Percentiles rank a stretch among this genome's conserved stretches.
Conservation (phyloP, 92 coral and sea anemone genomes). For the Heliopora coerulea region DNA sequence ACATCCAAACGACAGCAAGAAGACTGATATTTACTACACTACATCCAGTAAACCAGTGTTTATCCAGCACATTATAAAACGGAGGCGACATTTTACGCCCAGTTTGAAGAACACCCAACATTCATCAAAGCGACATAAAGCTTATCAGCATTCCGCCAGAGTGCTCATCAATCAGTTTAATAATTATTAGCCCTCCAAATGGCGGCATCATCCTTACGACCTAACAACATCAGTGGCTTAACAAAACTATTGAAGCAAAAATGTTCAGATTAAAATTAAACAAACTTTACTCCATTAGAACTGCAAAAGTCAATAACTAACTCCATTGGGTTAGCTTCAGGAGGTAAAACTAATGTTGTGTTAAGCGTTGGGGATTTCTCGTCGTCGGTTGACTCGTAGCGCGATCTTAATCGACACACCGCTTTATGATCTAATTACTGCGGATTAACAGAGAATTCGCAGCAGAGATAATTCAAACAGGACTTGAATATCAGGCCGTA, state of each 20-base stretch:
- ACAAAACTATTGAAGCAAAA: neutral
- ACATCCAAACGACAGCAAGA: neutral
- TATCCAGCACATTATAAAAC: too few species aligned
- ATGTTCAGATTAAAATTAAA: neutral
- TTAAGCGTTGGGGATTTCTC: neutral
- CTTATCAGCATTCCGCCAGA: constrained; percentile 19
- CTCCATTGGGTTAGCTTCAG: neutral
- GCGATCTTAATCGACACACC: neutral
- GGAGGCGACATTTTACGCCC: neutral
- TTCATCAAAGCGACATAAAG: neutral
- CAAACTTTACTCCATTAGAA: neutral
- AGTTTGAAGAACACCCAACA: constrained; percentile 3
- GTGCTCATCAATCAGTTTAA: constrained; percentile 11
- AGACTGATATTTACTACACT: neutral
- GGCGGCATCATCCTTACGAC: too few species aligned
- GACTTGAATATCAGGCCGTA: too few species aligned
- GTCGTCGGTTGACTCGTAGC: neutral
- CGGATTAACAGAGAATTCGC: neutral
- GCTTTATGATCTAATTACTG: neutral
- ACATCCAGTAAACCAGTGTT: too few species aligned
- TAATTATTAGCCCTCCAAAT: constrained; percentile 16
- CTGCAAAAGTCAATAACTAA: neutral
- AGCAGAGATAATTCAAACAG: too few species aligned
- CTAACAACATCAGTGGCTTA: neutral
- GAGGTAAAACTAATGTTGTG: constrained; percentile 15